A percentile compares a stretch with the other conserved stretches of the same genome.
Conservation (phyloP, 2,888 invertebrate genomes). For the Drosophila seclusa region DNA sequence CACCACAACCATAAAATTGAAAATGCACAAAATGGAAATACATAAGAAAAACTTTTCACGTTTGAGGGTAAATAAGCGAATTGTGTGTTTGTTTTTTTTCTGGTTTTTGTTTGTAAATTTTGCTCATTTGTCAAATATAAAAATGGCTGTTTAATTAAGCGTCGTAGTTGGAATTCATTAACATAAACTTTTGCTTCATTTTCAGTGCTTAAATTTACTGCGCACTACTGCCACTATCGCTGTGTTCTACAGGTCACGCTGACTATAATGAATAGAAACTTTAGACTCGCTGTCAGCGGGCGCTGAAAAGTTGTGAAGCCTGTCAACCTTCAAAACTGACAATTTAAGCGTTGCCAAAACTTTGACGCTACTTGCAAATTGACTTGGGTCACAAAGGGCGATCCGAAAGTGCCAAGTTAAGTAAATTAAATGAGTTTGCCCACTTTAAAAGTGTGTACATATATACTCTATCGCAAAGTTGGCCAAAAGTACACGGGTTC, state of each 20-base stretch:
- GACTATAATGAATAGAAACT: constrained; percentile 67
- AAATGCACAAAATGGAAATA: constrained; percentile 4
- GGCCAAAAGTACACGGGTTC: constrained; percentile 33
- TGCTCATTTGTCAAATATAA: constrained; percentile 19
- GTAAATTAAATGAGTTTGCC: constrained; percentile 55
- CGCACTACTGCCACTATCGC: not conserved
- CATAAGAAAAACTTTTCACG: constrained; percentile 1
- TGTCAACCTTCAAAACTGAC: constrained; percentile 47
- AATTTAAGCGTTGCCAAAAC: constrained; percentile 59
- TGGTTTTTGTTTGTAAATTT: constrained; percentile 3
- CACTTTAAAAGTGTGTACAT: constrained; percentile 43
- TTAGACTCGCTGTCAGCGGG: constrained; percentile 22
- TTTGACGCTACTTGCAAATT: constrained; percentile 49
- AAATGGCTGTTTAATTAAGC: constrained; percentile 42
- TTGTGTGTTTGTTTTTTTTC: constrained; percentile 21
- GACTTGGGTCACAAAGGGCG: constrained; percentile 53
- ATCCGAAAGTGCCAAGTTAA: constrained; percentile 61
- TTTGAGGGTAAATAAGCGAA: constrained; percentile 45
- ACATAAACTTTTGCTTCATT: constrained; percentile 38
- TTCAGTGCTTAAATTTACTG: constrained; percentile 27
- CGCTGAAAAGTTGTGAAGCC: constrained; percentile 7
- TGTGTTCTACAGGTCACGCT: constrained; percentile 11
- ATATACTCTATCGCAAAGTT: constrained; percentile 32
- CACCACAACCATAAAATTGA: constrained; percentile 19
- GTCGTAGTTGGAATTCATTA: constrained; percentile 59